Evolutionary conservation across 2,888 invertebrate species (phyloP).

Genomic region (Serripes groenlandicus): DNA sequence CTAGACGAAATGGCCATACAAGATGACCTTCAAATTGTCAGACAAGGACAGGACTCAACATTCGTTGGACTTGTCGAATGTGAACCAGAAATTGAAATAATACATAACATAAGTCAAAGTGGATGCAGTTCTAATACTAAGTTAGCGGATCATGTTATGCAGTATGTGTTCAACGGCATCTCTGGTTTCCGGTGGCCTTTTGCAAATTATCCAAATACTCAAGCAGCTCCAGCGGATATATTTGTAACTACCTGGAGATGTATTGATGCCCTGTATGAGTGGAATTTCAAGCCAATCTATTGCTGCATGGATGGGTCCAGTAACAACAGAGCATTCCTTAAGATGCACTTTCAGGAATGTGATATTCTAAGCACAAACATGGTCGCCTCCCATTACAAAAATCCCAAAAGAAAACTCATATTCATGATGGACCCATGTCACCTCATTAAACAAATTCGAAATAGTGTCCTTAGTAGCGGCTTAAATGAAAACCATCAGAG

Average conservation of each 20-base stretch:
- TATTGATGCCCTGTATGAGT: background rate
- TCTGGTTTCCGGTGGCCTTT: background rate
- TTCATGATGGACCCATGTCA: background rate
- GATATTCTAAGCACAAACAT: background rate
- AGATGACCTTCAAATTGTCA: constrained; percentile 24
- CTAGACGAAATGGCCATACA: constrained; percentile 60
- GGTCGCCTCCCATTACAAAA: background rate
- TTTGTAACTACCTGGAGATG: background rate
- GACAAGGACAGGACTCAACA: background rate
- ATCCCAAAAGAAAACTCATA: background rate
- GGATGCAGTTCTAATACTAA: background rate
- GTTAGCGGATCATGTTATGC: background rate
- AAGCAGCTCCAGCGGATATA: background rate
- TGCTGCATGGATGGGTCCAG: background rate
- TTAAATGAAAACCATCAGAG: background rate
- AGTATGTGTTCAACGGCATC: background rate
- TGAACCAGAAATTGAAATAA: background rate
- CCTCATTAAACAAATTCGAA: background rate
- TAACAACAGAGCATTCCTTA: background rate
- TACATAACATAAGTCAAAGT: background rate
- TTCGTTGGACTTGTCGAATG: background rate
- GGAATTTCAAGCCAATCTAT: background rate
- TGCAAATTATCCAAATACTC: background rate
- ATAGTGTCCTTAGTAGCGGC: background rate
- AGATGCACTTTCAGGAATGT: background rate